phyloP scores from a whole-genome alignment of 2,797 vertebrate species.

The Parotocinclus haroldoi region DNA sequence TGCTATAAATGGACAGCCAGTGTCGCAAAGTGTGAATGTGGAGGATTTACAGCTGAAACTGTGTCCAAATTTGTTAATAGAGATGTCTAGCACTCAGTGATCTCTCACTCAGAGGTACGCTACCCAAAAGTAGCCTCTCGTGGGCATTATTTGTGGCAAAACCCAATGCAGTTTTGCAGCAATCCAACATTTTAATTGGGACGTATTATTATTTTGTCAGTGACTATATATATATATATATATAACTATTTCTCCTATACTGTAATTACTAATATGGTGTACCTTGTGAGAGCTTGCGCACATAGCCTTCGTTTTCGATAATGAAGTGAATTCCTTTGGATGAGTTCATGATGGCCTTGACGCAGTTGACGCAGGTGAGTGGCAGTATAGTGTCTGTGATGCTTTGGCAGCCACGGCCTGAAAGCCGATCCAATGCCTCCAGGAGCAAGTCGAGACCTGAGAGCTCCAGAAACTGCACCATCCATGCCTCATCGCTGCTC shows the following conservation, averaged over 20 bases:
- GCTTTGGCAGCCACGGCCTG: slow-evolving; percentile 86
- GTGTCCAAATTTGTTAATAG: too few species aligned
- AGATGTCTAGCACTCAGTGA: too few species aligned
- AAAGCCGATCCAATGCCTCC: slow-evolving; percentile 91
- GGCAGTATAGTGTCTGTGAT: slow-evolving; percentile 92
- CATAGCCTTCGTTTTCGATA: slow-evolving; percentile 89
- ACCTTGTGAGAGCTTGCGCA: slow-evolving; percentile 96
- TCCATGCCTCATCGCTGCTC: slow-evolving; percentile 87
- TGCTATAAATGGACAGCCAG: too few species aligned
- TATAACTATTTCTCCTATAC: not conserved
- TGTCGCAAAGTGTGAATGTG: too few species aligned
- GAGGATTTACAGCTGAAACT: too few species aligned
- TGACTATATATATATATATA: too few species aligned
- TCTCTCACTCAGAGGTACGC: too few species aligned
- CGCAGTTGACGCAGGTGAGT: slow-evolving; percentile 94
- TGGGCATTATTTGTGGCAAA: too few species aligned
- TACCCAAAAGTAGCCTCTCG: too few species aligned
- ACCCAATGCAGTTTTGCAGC: too few species aligned
- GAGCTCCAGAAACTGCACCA: slow-evolving; percentile 96
- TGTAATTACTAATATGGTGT: not conserved
- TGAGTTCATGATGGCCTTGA: slow-evolving; percentile 93
- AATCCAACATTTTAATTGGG: too few species aligned
- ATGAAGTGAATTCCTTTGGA: slow-evolving; percentile 90
- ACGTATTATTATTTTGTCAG: too few species aligned
- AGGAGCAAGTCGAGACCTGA: slow-evolving; percentile 91